A percentile compares a stretch with the other conserved stretches of the same genome.
Conservation (phyloP, 1,140 invertebrate species). For the Bombyx mandarina region DNA sequence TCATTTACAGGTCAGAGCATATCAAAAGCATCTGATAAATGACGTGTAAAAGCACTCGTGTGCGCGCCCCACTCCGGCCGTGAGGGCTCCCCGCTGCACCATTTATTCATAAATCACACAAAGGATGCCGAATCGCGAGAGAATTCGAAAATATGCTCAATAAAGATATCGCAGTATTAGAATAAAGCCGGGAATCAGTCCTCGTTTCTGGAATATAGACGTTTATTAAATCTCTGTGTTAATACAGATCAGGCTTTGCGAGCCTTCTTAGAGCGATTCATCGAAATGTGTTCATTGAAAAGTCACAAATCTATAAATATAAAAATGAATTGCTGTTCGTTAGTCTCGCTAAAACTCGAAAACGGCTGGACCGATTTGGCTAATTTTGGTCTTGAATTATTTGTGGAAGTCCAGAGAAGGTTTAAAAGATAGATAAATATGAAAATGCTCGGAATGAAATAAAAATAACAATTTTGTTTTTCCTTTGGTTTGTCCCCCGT, state of each 20-base stretch:
- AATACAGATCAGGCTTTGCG: too few species aligned
- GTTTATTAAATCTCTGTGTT: too few species aligned
- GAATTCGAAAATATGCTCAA: neutral
- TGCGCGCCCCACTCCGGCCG: neutral
- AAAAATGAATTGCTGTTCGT: too few species aligned
- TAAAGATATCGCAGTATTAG: neutral
- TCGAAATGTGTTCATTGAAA: neutral
- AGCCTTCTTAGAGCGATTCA: neutral
- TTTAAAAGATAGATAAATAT: too few species aligned
- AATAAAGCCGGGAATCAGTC: neutral
- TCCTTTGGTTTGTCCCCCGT: too few species aligned
- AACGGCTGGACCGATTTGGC: too few species aligned
- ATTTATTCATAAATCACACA: neutral
- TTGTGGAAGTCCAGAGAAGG: too few species aligned
- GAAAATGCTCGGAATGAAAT: too few species aligned
- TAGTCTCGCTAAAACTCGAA: too few species aligned
- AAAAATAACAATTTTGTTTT: too few species aligned
- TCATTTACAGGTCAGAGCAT: neutral
- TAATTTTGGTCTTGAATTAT: too few species aligned
- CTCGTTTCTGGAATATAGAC: neutral
- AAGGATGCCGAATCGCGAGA: neutral
- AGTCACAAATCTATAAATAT: too few species aligned
- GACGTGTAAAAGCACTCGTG: conserved; percentile 1
- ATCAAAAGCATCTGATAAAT: conserved; percentile 8
- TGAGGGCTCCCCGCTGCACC: neutral